A percentile compares a stretch with the other conserved stretches of the same genome.
phyloP scores from a whole-genome alignment of 2,888 invertebrate species.

The Agrochola macilenta region DNA sequence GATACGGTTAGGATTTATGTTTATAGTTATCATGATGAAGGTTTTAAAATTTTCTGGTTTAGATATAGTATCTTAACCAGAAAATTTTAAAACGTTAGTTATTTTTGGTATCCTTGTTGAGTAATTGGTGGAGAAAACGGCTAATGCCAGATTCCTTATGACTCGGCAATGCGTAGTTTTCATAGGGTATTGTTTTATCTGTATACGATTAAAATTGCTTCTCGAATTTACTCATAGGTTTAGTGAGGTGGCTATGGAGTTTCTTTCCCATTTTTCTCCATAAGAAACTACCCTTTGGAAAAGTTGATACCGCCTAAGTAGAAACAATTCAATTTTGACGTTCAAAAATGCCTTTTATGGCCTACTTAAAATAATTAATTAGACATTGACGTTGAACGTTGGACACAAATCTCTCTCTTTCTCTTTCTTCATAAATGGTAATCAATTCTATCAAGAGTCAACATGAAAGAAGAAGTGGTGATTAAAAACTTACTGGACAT shows the following conservation, averaged over 20 bases:
- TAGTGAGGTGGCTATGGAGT: background rate
- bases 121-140: background rate
- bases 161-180: background rate
- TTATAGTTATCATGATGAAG: background rate
- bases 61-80: too few relatives aligned
- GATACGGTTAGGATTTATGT: background rate
- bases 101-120: background rate
- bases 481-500: conserved; percentile 80
- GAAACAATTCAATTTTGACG: too few relatives aligned
- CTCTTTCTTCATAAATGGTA: background rate
- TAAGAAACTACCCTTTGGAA: background rate
- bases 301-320: background rate
- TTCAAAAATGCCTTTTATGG: background rate
- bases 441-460: background rate
- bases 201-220: background rate
- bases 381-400: background rate
- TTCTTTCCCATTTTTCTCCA: background rate
- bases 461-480: background rate
- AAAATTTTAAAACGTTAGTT: too few relatives aligned
- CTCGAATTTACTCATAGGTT: background rate
- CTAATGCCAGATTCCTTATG: background rate
- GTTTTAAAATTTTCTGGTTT: background rate
- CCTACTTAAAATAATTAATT: background rate
- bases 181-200: background rate
- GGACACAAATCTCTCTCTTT: background rate